These are phyloP conservation scores for Hydrozoanthus tunicans DNA, from an alignment of 64 coral and sea anemone genomes.

Conservation along the genomic window DNA sequence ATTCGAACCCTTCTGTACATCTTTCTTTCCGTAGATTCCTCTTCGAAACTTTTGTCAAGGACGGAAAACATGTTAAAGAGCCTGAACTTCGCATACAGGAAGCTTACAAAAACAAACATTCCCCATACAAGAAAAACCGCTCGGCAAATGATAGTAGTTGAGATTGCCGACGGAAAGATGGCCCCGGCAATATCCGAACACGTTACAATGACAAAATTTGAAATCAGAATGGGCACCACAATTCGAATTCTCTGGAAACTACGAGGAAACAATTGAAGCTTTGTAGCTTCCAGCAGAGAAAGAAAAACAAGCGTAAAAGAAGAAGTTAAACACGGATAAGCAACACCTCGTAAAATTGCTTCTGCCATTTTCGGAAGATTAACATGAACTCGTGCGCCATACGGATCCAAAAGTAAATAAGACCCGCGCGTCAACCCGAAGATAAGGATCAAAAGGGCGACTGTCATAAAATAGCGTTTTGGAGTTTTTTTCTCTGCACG, in stretches of 20 bases:
- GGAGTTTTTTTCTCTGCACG: background rate
- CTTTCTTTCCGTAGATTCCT: background rate
- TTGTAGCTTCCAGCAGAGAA: constrained; percentile 43
- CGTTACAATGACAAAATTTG: constrained; percentile 15
- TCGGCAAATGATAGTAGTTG: background rate
- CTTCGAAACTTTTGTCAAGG: constrained; percentile 4
- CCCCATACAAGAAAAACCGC: constrained; percentile 30
- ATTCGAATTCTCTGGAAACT: constrained; percentile 17
- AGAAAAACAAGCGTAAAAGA: constrained; percentile 46
- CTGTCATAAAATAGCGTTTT: constrained; percentile 49
- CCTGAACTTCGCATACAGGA: constrained; percentile 20
- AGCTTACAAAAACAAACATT: constrained; percentile 16
- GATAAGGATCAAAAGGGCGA: constrained; percentile 10
- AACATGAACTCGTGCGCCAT: constrained; percentile 25
- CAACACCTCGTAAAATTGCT: constrained; percentile 17
- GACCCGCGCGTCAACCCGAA: constrained; percentile 22
- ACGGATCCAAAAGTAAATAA: constrained; percentile 20
- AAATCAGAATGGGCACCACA: constrained; percentile 7
- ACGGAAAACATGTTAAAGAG: constrained; percentile 25
- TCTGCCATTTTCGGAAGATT: constrained; percentile 19
- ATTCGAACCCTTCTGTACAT: constrained; percentile 27
- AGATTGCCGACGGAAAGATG: constrained; percentile 4
- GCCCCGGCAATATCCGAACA: background rate
- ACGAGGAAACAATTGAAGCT: constrained; percentile 35
- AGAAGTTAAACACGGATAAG: constrained; percentile 32